These are phyloP conservation scores for Palythoa heliodiscus DNA, from an alignment of 92 coral and sea anemone species.

Conservation along the genomic window DNA sequence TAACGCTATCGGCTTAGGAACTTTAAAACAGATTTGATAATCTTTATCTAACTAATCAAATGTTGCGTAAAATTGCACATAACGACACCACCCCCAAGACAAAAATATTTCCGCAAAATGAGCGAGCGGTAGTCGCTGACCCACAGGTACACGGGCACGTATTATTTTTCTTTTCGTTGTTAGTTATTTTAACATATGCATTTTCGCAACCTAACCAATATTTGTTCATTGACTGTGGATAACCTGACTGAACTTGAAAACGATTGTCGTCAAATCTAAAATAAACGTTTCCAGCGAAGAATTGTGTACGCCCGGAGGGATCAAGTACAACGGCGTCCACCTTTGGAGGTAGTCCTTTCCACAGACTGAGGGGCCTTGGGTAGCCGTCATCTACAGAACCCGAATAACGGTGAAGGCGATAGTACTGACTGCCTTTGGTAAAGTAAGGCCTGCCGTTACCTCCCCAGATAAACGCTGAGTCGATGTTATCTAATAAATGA, in stretches of 20 bases:
- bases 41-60: background rate
- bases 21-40: background rate
- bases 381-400: conserved; percentile 54
- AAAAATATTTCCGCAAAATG: background rate
- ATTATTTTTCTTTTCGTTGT: conserved; percentile 26
- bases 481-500: conserved; percentile 47
- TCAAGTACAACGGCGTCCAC: conserved; percentile 60
- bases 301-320: conserved; percentile 44
- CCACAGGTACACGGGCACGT: conserved; percentile 47
- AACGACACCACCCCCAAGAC: background rate
- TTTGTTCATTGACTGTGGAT: conserved; percentile 53
- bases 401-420: conserved; percentile 57
- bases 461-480: conserved; percentile 66
- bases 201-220: conserved; percentile 50
- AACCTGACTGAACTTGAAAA: conserved; percentile 27
- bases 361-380: conserved; percentile 44
- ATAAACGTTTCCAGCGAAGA: conserved; percentile 51
- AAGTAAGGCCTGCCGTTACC: conserved; percentile 62
- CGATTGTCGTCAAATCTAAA: conserved; percentile 45
- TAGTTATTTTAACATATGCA: conserved; percentile 28
- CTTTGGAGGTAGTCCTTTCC: conserved; percentile 37
- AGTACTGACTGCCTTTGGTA: conserved; percentile 54
- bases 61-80: background rate
- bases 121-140: conserved; percentile 8
- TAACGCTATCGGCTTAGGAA: too few species aligned